These are phyloP conservation scores for Sylvicola cinctus DNA, from an alignment of 2,888 invertebrate species.

Conservation along the genomic window DNA sequence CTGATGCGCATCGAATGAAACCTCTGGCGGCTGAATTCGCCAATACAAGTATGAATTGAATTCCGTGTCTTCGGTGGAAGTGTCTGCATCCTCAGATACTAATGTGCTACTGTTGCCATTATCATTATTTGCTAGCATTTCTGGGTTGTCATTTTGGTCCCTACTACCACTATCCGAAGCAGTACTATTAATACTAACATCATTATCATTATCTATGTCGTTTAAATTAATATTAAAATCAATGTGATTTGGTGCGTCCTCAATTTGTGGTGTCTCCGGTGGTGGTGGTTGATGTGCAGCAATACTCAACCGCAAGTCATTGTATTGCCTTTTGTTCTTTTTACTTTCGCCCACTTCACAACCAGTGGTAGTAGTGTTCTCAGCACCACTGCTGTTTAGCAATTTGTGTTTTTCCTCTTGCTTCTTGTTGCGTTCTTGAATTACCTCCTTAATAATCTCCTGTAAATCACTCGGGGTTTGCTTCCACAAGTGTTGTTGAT, in stretches of 20 bases:
- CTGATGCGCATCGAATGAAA: too few species aligned
- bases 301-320: background rate
- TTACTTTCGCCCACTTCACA: too few species aligned
- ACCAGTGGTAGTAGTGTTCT: too few species aligned
- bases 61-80: conserved; percentile 12
- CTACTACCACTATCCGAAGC: too few species aligned
- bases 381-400: too few species aligned
- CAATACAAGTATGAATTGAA: conserved; percentile 35
- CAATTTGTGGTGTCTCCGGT: conserved; percentile 6
- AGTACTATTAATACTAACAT: too few species aligned
- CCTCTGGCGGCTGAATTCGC: conserved; percentile 29
- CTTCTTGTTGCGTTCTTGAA: conserved; percentile 7
- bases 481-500: conserved; percentile 3
- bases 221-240: background rate
- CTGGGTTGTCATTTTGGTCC: too few species aligned
- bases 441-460: conserved; percentile 8
- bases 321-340: background rate
- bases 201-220: background rate
- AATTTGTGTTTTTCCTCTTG: conserved; percentile 3
- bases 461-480: conserved; percentile 8
- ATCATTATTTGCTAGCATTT: too few species aligned
- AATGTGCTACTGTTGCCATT: background rate
- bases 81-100: background rate
- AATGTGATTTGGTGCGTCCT: conserved; percentile 4
- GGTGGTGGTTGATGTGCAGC: background rate